phyloP scores from a whole-genome alignment of 2,888 invertebrate genomes.

The Cheilosia urbana region DNA sequence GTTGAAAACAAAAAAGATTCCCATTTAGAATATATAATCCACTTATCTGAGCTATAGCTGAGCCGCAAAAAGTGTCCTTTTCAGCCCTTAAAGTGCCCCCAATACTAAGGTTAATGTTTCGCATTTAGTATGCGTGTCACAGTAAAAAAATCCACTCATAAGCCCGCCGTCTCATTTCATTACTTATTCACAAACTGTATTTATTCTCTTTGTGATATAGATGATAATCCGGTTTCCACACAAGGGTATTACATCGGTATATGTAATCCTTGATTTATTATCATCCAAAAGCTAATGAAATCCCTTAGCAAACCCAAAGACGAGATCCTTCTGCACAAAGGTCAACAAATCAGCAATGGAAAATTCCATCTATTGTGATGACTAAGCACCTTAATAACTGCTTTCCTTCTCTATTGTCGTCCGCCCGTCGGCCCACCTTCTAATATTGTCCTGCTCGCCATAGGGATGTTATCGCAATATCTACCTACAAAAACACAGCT shows the following conservation, averaged over 20 bases:
- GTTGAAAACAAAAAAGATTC: no score
- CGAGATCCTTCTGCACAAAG: slow-evolving; percentile 12
- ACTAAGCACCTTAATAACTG: slow-evolving; percentile 27
- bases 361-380: slow-evolving; percentile 35
- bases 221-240: background rate
- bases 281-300: slow-evolving; percentile 13
- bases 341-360: slow-evolving; percentile 29
- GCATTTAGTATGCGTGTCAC: no score
- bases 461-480: slow-evolving; percentile 24
- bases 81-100: no score
- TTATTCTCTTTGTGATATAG: background rate
- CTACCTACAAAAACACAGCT: slow-evolving; percentile 1
- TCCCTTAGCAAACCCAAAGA: background rate
- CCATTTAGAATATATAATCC: no score
- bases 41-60: no score
- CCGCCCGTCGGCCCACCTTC: background rate
- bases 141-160: no score
- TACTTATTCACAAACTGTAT: background rate
- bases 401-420: slow-evolving; percentile 19
- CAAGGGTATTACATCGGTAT: background rate
- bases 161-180: background rate
- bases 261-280: slow-evolving; percentile 17
- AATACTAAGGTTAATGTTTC: no score
- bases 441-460: slow-evolving; percentile 27
- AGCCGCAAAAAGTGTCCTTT: no score